Evolutionary conservation across 2,888 invertebrate genomes (phyloP), one percentile per base, ranked within the genome.

Genomic region (Malachius bipustulatus): DNA sequence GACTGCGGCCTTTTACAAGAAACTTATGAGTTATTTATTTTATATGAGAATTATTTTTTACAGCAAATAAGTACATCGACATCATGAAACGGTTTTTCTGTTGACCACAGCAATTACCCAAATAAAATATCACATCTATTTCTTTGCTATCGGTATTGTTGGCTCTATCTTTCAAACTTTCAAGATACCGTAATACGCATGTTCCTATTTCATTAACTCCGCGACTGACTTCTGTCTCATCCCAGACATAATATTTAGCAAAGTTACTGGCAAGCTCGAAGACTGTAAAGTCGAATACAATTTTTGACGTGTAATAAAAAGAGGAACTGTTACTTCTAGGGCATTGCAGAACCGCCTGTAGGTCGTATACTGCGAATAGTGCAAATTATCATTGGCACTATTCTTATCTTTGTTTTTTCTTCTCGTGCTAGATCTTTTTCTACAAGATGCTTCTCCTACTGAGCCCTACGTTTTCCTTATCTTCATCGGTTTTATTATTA

Each of bases 171-270:
- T 30, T 16, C 15, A 30, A 32, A 16, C 47, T 39, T 29, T 45
- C 35, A 3, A 54, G 14, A 35, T 49, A 53, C 27, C 47, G 44
- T 26, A 36, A 50, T 14, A 52, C 47, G 31, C 47, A 53, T 4
- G 49, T 50, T 14, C 35, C 51, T 19, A 53, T 45, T 36, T 50
- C 49, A 14, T 50, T 50, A 8, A 45, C 46, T 38, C 50, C 51
- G 37, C 50, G 42, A 30, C 49, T 42, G 3, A 45, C 49, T 4
- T 50, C 40, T 8, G n/a, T n/a, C n/a, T n/a, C n/a, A n/a, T n/a
- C n/a, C n/a, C n/a, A n/a, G n/a, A n/a, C n/a, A n/a, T n/a, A n/a
- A n/a, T n/a, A n/a, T n/a, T n/a, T n/a, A n/a, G n/a, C n/a, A n/a
- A n/a, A n/a, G n/a, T n/a, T n/a, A n/a, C n/a, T n/a, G n/a, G n/a